Conservation (phyloP, 2,797 vertebrate genomes). For the Karalla daura region DNA sequence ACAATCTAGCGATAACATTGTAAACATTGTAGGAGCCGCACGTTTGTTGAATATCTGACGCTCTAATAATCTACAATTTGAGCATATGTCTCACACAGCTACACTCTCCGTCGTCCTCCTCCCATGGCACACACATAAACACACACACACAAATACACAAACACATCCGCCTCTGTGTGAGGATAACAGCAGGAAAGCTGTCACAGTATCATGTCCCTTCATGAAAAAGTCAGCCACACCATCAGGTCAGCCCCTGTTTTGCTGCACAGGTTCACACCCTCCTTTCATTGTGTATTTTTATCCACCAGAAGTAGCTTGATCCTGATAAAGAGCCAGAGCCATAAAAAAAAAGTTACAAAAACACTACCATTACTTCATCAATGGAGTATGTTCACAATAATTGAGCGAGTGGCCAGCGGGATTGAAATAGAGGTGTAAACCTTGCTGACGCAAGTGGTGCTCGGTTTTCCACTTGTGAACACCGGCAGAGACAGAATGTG, state of each 20-base stretch:
- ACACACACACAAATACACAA: slow-evolving; percentile 12
- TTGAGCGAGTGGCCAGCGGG: background rate
- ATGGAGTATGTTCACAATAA: background rate
- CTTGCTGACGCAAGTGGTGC: slow-evolving; percentile 56
- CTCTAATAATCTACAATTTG: background rate
- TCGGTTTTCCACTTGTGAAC: slow-evolving; percentile 27
- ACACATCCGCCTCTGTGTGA: slow-evolving; percentile 7
- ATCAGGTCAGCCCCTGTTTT: slow-evolving; percentile 13
- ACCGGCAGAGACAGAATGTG: slow-evolving; percentile 41
- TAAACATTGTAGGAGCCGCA: too few relatives aligned
- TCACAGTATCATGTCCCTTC: slow-evolving; percentile 8
- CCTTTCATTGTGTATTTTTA: background rate
- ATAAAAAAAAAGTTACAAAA: background rate
- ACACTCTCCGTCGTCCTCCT: background rate
- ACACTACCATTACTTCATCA: slow-evolving; percentile 6
- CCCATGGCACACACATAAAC: slow-evolving; percentile 27
- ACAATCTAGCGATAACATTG: too few relatives aligned
- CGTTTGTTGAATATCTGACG: too few relatives aligned
- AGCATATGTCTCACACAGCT: background rate
- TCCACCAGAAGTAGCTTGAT: background rate
- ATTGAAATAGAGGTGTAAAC: slow-evolving; percentile 59
- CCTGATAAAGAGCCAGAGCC: background rate
- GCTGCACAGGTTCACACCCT: slow-evolving; percentile 2
- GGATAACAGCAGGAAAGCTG: slow-evolving; percentile 8
- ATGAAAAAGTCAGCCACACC: slow-evolving; percentile 2